phyloP scores from a whole-genome alignment of 2,797 vertebrate species.

The Nyctalus aviator region DNA sequence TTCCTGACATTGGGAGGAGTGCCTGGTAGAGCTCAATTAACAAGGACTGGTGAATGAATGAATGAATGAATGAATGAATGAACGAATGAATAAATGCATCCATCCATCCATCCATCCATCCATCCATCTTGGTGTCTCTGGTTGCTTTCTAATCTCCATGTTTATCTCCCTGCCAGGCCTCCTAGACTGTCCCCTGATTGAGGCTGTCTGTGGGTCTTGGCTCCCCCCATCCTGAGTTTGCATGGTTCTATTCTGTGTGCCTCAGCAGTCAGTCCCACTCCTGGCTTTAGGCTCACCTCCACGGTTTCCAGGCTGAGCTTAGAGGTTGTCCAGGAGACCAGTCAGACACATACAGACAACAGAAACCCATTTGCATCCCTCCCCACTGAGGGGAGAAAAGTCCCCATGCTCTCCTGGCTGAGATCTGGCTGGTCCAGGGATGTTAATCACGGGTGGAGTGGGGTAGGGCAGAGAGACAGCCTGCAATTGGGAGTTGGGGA shows the following conservation, averaged over 20 bases:
- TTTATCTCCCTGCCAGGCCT: background rate
- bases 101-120: background rate
- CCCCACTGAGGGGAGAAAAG: background rate
- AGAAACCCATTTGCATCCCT: background rate
- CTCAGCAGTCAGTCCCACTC: background rate
- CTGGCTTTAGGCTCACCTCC: background rate
- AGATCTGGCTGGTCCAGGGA: background rate
- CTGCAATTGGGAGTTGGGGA: background rate
- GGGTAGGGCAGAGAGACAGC: background rate
- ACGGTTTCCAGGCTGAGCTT: background rate
- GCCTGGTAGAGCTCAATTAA: background rate
- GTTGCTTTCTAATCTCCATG: background rate
- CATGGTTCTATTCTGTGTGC: background rate
- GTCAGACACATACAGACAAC: background rate
- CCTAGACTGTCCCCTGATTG: background rate
- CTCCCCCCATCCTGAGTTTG: background rate
- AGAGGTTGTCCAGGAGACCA: background rate
- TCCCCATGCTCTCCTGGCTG: background rate
- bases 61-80: background rate
- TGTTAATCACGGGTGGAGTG: background rate
- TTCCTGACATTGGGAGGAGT: background rate
- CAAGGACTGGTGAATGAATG: background rate
- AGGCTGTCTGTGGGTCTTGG: background rate
- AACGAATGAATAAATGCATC: background rate
- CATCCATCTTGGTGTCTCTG: background rate